Evolutionary conservation across 1,140 invertebrate genomes (phyloP).

Genomic region (Pentalonia nigronervosa): DNA sequence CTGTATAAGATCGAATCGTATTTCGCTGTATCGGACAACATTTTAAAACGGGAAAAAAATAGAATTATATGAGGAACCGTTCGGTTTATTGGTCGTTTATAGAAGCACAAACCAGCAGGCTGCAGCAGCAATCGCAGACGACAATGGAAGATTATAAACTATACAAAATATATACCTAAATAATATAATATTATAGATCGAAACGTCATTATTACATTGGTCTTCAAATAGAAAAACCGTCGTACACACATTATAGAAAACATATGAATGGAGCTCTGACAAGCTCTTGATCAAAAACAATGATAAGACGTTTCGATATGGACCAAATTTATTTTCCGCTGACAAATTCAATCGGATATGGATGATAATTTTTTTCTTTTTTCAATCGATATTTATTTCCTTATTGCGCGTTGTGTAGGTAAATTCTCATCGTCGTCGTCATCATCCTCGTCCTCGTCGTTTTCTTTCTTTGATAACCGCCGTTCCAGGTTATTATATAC

Average conservation of each 20-base stretch:
- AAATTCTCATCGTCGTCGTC: neutral
- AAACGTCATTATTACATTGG: neutral
- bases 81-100: neutral
- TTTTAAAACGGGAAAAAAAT: neutral
- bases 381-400: neutral
- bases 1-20: neutral
- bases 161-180: neutral
- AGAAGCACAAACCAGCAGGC: neutral
- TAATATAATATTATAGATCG: neutral
- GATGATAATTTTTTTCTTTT: neutral
- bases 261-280: neutral
- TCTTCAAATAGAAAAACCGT: neutral
- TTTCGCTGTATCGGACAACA: neutral
- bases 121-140: neutral
- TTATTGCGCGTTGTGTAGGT: neutral
- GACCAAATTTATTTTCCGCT: neutral
- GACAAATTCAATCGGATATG: conserved; percentile 17
- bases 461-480: neutral
- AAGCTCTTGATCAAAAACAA: neutral
- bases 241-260: neutral
- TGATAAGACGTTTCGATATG: conserved; percentile 5
- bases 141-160: neutral
- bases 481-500: neutral
- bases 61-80: neutral
- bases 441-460: neutral